Base-by-base conservation (phyloP, 2,113 vertebrate species). In the Pterocles gutturalis region DNA sequence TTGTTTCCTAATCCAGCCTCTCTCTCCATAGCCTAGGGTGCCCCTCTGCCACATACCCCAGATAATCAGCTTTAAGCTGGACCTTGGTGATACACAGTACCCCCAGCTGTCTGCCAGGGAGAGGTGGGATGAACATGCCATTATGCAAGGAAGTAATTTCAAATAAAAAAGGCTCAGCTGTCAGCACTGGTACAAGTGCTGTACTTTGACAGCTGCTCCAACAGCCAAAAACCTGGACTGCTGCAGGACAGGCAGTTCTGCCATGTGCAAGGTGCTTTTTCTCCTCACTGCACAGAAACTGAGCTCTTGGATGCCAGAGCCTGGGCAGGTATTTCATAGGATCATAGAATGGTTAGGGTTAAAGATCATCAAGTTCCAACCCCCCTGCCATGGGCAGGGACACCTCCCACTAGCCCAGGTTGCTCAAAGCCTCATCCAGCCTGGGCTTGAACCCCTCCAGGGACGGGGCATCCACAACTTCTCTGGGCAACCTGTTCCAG, bases 261-360 rank as follows among this genome's bases (percentile, higher is more conserved):
- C 29, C 1, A 2, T 4, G 34, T 5, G 4, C 7, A 33, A 53
- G 43, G 58, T 0, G 0, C 0, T 1, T 22, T 16, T 67, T 69
- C 65, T 78, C 57, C 33, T 6, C n/a, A 11, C 7, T 5, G 28
- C 29, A 29, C 29, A 25, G 85, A 86, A 92, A 81, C 14, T 8
- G 34, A 73, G 34, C 58, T 70, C 66, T 28, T 33, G 22, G 36
- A 10, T 19, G 14, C 28, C 71, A 19, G 69, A 43, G 19, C 18
- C 58, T 36, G 20, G 7, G 11, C 2, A 1, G 10, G 46, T 20
- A 41, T 41, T 41, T 41, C 41, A 41, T 41, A 41, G 41, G 13
- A 41, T 41, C 41, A 41, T 13, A 41, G 41, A 41, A 12, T 41
- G 41, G 41, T 41, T 41, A 41, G 13, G 41, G 41, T 41, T 41